Conservation (phyloP, 2,113 vertebrate species). For the Penelope pileata region DNA sequence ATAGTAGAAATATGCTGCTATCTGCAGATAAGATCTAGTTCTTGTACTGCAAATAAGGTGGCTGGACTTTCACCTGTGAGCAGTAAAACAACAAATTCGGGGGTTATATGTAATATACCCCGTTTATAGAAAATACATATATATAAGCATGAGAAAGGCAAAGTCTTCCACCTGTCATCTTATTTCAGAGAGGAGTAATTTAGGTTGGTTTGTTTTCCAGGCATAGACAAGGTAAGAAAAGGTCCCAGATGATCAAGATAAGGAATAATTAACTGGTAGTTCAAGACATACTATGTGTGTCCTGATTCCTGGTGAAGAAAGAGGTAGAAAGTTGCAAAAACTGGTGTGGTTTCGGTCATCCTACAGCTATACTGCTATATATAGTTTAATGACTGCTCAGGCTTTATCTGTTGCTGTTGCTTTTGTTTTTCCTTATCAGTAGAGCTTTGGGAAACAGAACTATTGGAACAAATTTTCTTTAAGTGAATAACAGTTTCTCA, state of each 20-base stretch:
- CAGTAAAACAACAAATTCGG: neutral
- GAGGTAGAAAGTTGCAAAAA: constrained; percentile 62
- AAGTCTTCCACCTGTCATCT: neutral
- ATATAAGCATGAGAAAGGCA: neutral
- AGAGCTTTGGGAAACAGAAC: neutral
- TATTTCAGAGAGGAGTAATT: neutral
- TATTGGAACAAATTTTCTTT: neutral
- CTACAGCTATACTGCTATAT: neutral
- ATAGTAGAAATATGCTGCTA: neutral
- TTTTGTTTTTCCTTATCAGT: neutral
- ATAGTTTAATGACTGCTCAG: neutral
- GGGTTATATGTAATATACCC: neutral
- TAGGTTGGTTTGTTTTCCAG: neutral
- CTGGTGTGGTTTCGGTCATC: neutral
- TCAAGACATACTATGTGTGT: neutral
- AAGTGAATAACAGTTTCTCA: constrained; percentile 1
- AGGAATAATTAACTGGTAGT: neutral
- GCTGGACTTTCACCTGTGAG: neutral
- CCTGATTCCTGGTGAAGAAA: constrained; percentile 25
- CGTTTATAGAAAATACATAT: neutral
- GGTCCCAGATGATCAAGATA: neutral
- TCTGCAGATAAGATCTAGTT: neutral
- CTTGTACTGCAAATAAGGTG: neutral
- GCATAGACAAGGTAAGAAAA: neutral
- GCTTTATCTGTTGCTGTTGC: neutral